Conservation (phyloP, 2,113 vertebrate species). For the Setophaga kirtlandii region DNA sequence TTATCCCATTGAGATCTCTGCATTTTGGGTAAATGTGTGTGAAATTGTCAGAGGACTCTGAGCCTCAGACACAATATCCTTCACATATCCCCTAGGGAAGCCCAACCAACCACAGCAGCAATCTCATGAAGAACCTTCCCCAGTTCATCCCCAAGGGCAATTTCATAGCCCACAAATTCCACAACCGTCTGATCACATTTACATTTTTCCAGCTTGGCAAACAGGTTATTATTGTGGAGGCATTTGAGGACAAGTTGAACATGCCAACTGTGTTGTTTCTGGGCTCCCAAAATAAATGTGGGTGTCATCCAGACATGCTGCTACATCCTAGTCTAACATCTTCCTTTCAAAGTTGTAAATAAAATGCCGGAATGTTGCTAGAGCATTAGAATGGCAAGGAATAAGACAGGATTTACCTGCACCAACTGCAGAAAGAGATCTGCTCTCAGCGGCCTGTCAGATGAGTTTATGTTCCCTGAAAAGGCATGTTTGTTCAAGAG, state of each 20-base stretch:
- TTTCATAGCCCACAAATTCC: constrained; percentile 60
- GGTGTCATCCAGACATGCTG: constrained; percentile 59
- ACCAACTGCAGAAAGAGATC: neutral
- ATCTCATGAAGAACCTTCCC: constrained; percentile 33
- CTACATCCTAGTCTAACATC: constrained; percentile 48
- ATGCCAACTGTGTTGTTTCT: constrained; percentile 40
- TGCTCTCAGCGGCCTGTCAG: neutral
- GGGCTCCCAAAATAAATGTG: constrained; percentile 61
- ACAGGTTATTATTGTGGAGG: constrained; percentile 62
- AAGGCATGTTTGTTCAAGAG: constrained; percentile 34
- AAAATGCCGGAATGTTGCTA: constrained; percentile 59
- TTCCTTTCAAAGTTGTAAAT: constrained; percentile 42
- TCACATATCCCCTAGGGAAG: neutral
- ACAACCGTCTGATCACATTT: constrained; percentile 56
- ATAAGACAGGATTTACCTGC: constrained; percentile 61
- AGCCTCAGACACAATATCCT: neutral
- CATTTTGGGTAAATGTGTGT: neutral
- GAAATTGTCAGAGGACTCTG: neutral
- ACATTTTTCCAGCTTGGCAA: constrained; percentile 63
- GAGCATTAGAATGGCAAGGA: constrained; percentile 31
- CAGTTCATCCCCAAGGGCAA: constrained; percentile 33
- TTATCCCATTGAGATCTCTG: neutral
- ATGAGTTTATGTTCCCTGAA: constrained; percentile 33
- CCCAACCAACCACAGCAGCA: neutral
- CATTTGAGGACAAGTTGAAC: constrained; percentile 63